These are phyloP conservation scores for Cryptoblepharus egeriae DNA, from an alignment of 2,797 vertebrate genomes.

Conservation along the genomic window DNA sequence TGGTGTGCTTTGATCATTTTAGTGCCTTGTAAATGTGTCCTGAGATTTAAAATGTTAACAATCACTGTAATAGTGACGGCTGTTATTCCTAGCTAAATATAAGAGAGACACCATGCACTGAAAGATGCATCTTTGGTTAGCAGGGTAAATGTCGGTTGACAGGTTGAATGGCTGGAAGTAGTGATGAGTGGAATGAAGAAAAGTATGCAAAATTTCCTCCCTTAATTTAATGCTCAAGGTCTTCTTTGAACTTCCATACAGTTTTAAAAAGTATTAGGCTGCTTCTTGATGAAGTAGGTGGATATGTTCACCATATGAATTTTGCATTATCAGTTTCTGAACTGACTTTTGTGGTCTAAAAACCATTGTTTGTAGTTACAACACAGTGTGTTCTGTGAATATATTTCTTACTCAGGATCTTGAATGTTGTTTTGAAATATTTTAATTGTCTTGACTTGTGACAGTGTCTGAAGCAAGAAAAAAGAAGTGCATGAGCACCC, in stretches of 20 bases:
- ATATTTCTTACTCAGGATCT: slow-evolving; percentile 44
- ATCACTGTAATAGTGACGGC: too few relatives aligned
- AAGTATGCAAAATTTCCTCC: not conserved
- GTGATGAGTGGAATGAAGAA: not conserved
- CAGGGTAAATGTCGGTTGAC: not conserved
- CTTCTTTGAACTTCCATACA: not conserved
- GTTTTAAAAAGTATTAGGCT: not conserved
- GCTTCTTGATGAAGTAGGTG: not conserved
- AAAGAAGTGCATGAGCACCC: slow-evolving; percentile 43
- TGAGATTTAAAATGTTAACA: too few relatives aligned
- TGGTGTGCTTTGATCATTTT: too few relatives aligned
- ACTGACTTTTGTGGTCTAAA: slow-evolving; percentile 34
- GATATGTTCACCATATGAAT: not conserved
- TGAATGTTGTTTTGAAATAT: slow-evolving; percentile 49
- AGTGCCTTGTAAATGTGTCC: too few relatives aligned
- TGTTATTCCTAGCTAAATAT: too few relatives aligned
- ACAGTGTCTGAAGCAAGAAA: slow-evolving; percentile 42
- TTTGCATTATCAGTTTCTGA: not conserved
- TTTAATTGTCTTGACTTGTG: slow-evolving; percentile 63
- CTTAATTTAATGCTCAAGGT: too few relatives aligned
- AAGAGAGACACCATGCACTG: too few relatives aligned
- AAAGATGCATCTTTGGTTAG: too few relatives aligned
- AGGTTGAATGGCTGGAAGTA: not conserved
- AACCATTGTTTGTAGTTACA: slow-evolving; percentile 25
- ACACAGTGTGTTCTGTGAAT: not conserved